Evolutionary conservation across 2,888 invertebrate genomes (phyloP), one percentile per base, ranked within the genome.

Genomic region (Pheosia tremula): DNA sequence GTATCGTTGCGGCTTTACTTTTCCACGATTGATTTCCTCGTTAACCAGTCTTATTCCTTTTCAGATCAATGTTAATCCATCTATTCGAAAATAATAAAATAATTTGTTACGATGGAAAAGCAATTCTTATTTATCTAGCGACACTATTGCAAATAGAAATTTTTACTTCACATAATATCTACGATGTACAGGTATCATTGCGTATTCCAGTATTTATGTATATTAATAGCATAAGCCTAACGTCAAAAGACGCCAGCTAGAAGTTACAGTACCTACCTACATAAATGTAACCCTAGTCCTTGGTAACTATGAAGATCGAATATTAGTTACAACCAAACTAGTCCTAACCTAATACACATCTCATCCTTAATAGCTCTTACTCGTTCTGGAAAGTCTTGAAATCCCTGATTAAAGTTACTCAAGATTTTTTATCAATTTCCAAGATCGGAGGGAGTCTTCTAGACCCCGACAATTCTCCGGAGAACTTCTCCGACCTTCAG

Each of bases 381-480:
- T 24, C 24, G 0, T 24, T 1, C 24, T 24, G 24, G n/a, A n/a
- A n/a, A n/a, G n/a, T n/a, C n/a, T n/a, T n/a, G n/a, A n/a, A n/a
- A n/a, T n/a, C n/a, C n/a, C n/a, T n/a, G n/a, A n/a, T n/a, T n/a
- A n/a, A n/a, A n/a, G n/a, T n/a, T n/a, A n/a, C n/a, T n/a, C n/a
- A n/a, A n/a, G n/a, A n/a, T n/a, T n/a, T n/a, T n/a, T n/a, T n/a
- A n/a, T n/a, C 24, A 24, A 24, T 24, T 24, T 24, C 55, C 13
- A 71, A 91, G 90, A 86, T 94, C 43, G 94, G 88, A 1, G 88
- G 84, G 13, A 84, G 87, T 77, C 79, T 94, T 0, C 58, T 94
- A 55, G 85, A 90, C 36, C 90, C 94, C 1, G 94, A 94, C 59
- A 81, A 87, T 56, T 86, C 89, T 0, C 88, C 90, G 7, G 83